Conservation (phyloP, 1,140 invertebrate genomes). For the Plectrocnemia conspersa region DNA sequence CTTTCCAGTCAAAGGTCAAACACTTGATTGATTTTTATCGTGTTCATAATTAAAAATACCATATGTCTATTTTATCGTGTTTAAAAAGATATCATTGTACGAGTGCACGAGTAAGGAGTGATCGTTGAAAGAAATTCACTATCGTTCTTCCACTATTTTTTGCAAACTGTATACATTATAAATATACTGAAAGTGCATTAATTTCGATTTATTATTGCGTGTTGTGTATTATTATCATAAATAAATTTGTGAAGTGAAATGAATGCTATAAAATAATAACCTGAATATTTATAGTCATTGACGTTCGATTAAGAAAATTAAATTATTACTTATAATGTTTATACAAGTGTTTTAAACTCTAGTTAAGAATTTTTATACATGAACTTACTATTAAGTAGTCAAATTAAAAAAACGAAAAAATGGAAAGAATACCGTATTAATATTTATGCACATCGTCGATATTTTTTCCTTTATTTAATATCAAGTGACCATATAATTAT, state of each 20-base stretch:
- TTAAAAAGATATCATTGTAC: neutral
- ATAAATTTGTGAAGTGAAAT: slow-evolving; percentile 1
- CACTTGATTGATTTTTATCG: no score
- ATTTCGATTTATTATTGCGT: neutral
- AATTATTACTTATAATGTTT: no score
- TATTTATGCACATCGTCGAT: no score
- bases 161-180: neutral
- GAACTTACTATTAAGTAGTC: slow-evolving; percentile 14
- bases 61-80: no score
- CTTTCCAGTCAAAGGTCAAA: no score
- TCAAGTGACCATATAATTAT: no score
- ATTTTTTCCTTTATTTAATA: no score
- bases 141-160: neutral
- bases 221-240: slow-evolving; percentile 1
- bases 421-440: no score
- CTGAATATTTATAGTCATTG: slow-evolving; percentile 4
- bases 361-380: slow-evolving; percentile 27
- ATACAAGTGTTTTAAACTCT: slow-evolving; percentile 8
- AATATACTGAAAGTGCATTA: neutral
- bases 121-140: neutral
- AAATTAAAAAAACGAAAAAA: no score
- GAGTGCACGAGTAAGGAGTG: neutral
- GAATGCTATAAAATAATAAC: neutral
- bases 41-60: no score
- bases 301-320: slow-evolving; percentile 1